A percentile compares a stretch with the other conserved stretches of the same genome.
These are phyloP conservation scores for Climacteris rufus DNA, from an alignment of 2,113 vertebrate species.

Conservation along the genomic window DNA sequence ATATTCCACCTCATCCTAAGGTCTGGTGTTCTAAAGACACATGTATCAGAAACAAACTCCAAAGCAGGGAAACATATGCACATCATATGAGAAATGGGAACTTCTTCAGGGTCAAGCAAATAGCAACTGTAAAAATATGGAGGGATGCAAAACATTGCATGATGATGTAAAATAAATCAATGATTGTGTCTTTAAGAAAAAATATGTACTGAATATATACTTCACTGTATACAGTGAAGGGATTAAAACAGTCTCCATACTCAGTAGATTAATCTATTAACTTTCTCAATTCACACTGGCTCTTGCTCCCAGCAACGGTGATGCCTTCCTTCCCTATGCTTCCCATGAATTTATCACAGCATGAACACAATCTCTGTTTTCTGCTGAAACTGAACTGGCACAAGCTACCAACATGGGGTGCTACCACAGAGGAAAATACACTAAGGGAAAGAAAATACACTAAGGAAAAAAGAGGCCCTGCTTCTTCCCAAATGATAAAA, in stretches of 20 bases:
- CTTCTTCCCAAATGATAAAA: neutral
- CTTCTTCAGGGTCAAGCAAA: neutral
- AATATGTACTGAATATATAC: no score
- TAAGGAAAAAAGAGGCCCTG: no score
- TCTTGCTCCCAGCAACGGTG: neutral
- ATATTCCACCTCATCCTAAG: neutral
- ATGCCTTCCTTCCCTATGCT: neutral
- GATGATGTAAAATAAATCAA: neutral
- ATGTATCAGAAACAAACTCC: neutral
- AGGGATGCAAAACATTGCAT: neutral
- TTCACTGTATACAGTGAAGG: neutral
- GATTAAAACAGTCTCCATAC: neutral
- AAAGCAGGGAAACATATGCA: neutral
- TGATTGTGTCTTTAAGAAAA: neutral
- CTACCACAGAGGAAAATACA: neutral
- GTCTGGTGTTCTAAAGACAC: neutral
- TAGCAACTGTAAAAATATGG: neutral
- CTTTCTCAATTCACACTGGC: neutral
- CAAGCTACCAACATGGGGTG: neutral
- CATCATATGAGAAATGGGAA: neutral
- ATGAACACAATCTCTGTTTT: neutral
- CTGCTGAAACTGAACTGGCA: neutral
- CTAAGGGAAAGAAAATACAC: neutral
- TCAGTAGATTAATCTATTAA: neutral
- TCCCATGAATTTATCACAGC: neutral